Conservation (phyloP, 2,888 invertebrate genomes). For the Pilophorus perplexus region DNA sequence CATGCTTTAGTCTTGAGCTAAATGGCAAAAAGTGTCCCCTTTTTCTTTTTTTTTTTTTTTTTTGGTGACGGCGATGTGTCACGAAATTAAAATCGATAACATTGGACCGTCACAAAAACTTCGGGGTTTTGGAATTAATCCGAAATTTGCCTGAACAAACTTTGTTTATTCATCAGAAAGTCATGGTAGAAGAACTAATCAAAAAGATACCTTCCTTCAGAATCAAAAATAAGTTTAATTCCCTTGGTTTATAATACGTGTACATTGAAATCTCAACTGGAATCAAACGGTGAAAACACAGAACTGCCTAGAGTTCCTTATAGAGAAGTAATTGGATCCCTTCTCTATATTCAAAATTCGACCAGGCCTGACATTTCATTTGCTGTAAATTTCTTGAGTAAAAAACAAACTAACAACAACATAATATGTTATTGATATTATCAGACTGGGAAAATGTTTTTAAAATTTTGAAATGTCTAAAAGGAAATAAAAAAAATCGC, state of each 20-base stretch:
- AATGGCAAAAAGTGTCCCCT: no score
- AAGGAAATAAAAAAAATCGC: background rate
- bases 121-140: no score
- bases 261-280: slow-evolving; percentile 5
- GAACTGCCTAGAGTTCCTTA: background rate
- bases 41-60: no score
- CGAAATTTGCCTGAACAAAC: no score
- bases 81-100: no score
- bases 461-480: slow-evolving; percentile 7
- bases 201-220: background rate
- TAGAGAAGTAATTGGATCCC: slow-evolving; percentile 4
- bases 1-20: no score
- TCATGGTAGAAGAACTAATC: background rate
- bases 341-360: slow-evolving; percentile 10
- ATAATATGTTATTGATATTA: no score
- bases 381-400: slow-evolving; percentile 17
- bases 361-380: slow-evolving; percentile 13
- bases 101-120: no score
- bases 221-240: background rate
- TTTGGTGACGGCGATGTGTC: no score
- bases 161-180: slow-evolving; percentile 6
- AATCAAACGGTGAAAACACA: background rate
- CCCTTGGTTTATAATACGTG: background rate
- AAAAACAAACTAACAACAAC: slow-evolving; percentile 7
- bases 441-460: slow-evolving; percentile 7